Evolutionary conservation across 2,888 invertebrate genomes (phyloP), one percentile per base, ranked within the genome.

Genomic region (Criorhina ranunculi): DNA sequence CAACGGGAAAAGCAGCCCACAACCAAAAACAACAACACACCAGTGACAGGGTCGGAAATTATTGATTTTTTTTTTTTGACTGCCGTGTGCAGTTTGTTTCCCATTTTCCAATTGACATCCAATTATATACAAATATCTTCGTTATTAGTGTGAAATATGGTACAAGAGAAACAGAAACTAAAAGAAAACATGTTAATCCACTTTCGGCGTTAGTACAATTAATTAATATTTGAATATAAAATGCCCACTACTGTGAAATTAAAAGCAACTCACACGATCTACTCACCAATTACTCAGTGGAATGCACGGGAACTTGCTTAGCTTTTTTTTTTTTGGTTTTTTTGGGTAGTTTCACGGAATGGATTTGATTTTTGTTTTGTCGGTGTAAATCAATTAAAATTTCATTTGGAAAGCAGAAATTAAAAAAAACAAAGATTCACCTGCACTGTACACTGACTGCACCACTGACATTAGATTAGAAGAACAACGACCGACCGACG

Each of bases 381-480:
- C 15, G 37, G 40, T 5, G 19, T 31, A 29, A 12, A 44, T 66
- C 8, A 59, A 62, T 73, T 73, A 73, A 73, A 79, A 49, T 75
- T 79, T 83, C 49, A 72, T 73, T 79, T 62, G 62, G 73, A 83
- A 83, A 73, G 60, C 49, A 78, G 67, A 82, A 82, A n/a, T 51
- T 42, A 24, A 85, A 78, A 75, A 76, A 70, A 76, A 64, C 31
- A 51, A 60, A 66, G 60, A 76, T 69, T 80, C 85, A 85, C 85
- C 85, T 85, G 75, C 85, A 85, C 73, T 53, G 40, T 29, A 70
- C 85, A 85, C 80, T 80, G 64, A 80, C 70, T 85, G 85, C 80
- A 80, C 75, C 70, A 80, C 75, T 80, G 80, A 80, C 85, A 70
- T 80, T 80, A 82, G 66, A 73, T 73, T 79, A 76, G 75, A 69